Base-by-base conservation (phyloP, 2,888 invertebrate species). In the Amitus sp. region DNA sequence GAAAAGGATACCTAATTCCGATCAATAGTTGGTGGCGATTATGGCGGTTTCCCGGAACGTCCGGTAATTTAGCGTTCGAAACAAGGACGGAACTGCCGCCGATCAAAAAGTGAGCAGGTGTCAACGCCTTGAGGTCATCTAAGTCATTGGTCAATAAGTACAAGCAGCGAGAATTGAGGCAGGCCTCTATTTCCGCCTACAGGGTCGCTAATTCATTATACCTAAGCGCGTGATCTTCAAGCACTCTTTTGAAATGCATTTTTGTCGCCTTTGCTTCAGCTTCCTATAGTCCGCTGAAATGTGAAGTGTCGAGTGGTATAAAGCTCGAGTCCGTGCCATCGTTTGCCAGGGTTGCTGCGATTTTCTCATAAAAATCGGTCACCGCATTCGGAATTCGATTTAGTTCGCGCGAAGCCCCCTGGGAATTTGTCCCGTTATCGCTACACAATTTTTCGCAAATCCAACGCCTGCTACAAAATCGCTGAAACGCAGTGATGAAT, bases 261-360 rank as follows among this genome's bases (percentile, higher is more conserved):
- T 74, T 76, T 4, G 68, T 49, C 1, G 62, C 69, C 15, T 15
- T 12, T 2, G 15, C 37, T 1, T 15, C 37, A 9, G 37, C 37
- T 15, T 37, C 37, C 37, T 72, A 73, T 1, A 72, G 42, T 7
- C 73, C 73, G 1, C 72, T 47, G 34, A 40, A 53, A 30, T 53
- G 53, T 12, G 53, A 71, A 6, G 71, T 48, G 12, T 34, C 34
- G 7, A 72, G 67, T 1, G 73, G 72, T 27, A 69, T 73, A 48
- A 74, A 77, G 15, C 68, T 57, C 74, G 73, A 76, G 12, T 10
- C 2, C 3, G 52, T 43, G 18, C 51, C 57, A 10, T 43, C 52
- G 17, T 57, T 52, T 3, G 53, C 55, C 2, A 61, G 33, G 1
- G 13, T 1, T 12, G 46, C 33, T 1, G 55, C 40, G 4, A 39